phyloP scores from a whole-genome alignment of 2,888 invertebrate genomes.

The Fissipunctia ypsillon region DNA sequence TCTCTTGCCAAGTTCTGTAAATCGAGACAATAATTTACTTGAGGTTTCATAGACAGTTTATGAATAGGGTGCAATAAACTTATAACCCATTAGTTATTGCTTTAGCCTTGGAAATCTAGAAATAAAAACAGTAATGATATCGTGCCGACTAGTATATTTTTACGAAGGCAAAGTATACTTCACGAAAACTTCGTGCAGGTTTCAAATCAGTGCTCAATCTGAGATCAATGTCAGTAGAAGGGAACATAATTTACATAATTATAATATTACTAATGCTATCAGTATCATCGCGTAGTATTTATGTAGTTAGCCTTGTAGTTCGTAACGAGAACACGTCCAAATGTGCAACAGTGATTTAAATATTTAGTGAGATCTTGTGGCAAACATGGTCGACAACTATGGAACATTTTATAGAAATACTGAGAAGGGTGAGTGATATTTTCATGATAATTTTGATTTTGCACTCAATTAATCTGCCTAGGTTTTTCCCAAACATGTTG shows the following conservation, averaged over 20 bases:
- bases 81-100: not conserved
- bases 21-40: not conserved
- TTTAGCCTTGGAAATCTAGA: not conserved
- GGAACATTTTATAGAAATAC: conserved; percentile 45
- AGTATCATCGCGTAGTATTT: conserved; percentile 4
- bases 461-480: not conserved
- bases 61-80: not conserved
- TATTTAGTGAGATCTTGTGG: conserved; percentile 2
- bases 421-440: conserved; percentile 42
- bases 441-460: not conserved
- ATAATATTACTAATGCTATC: conserved; percentile 25
- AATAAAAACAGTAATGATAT: conserved; percentile 4
- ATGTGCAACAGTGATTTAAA: conserved; percentile 18
- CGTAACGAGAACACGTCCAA: conserved; percentile 42
- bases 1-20: not conserved
- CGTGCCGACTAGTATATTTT: conserved; percentile 21
- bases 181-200: not conserved
- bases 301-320: conserved; percentile 42
- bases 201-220: conserved; percentile 1
- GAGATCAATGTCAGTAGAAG: conserved; percentile 12
- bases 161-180: not conserved
- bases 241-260: conserved; percentile 5
- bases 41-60: not conserved
- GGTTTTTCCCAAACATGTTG: not conserved
- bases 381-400: conserved; percentile 49